Percentiles rank a stretch among this genome's conserved stretches.
These are phyloP conservation scores for Odontothrips loti DNA, from an alignment of 2,888 invertebrate genomes.

Conservation along the genomic window DNA sequence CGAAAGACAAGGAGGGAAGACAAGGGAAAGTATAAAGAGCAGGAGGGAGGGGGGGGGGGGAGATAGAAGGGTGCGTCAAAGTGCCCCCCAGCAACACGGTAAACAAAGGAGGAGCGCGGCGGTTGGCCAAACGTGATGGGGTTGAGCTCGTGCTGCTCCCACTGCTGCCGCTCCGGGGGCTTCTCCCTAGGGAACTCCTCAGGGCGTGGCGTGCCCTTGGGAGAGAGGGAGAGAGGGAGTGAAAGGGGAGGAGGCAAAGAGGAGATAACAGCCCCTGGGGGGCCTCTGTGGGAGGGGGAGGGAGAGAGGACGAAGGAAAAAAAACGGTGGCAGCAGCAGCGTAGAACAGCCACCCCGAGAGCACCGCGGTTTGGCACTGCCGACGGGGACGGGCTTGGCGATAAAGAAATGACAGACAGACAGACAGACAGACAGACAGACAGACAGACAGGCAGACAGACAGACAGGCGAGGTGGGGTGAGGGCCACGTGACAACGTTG, in stretches of 20 bases:
- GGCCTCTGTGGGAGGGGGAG: constrained; percentile 28
- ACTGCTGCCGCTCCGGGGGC: too few species aligned
- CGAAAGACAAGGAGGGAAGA: not conserved
- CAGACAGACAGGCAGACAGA: not conserved
- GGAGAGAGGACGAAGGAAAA: not conserved
- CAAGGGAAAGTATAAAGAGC: not conserved
- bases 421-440: not conserved
- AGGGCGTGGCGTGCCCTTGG: not conserved
- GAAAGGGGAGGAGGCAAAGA: constrained; percentile 41
- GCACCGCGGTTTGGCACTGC: not conserved
- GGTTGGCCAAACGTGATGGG: too few species aligned
- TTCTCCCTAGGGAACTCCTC: too few species aligned
- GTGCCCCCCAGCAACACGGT: too few species aligned
- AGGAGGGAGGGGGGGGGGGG: constrained; percentile 9
- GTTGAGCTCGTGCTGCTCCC: too few species aligned
- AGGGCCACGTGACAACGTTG: too few species aligned
- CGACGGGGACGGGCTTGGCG: not conserved
- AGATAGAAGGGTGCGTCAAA: constrained; percentile 27
- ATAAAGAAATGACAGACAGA: not conserved
- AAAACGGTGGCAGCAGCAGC: too few species aligned
- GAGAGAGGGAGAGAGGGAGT: constrained; percentile 33
- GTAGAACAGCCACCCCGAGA: not conserved
- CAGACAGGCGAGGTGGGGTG: not conserved
- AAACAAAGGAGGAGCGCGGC: too few species aligned
- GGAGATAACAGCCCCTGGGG: constrained; percentile 42